Conservation (phyloP, 2,888 invertebrate species). For the Epistrophella euchroma region DNA sequence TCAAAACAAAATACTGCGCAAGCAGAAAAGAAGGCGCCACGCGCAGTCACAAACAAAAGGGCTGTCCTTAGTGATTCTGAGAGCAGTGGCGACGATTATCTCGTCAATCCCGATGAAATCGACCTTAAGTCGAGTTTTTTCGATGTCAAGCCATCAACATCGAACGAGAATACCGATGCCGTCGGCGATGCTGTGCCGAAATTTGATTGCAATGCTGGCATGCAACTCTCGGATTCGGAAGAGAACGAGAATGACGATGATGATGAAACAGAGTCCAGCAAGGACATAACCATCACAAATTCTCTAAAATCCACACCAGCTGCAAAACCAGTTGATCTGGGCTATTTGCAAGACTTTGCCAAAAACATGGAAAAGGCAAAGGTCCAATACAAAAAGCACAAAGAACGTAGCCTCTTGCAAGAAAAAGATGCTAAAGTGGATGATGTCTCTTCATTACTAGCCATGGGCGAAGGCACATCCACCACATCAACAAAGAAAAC, state of each 20-base stretch:
- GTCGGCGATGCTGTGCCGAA: constrained; percentile 76
- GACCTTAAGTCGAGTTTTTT: constrained; percentile 86
- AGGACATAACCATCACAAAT: constrained; percentile 64
- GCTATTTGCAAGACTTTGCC: constrained; percentile 86
- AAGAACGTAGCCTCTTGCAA: constrained; percentile 79
- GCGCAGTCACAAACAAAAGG: constrained; percentile 11
- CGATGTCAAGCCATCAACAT: constrained; percentile 77
- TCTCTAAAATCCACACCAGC: neutral
- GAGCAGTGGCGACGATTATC: constrained; percentile 85
- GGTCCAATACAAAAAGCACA: constrained; percentile 85
- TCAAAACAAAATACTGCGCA: constrained; percentile 39
- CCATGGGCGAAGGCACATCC: constrained; percentile 86
- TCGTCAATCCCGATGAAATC: constrained; percentile 85
- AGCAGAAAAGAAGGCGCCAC: constrained; percentile 2
- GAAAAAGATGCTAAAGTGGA: constrained; percentile 79
- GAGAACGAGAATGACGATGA: constrained; percentile 79
- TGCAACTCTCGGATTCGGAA: constrained; percentile 80
- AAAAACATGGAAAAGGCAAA: constrained; percentile 86
- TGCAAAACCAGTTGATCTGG: constrained; percentile 84
- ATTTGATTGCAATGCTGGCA: constrained; percentile 83
- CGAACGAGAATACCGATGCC: constrained; percentile 73
- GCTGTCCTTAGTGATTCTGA: constrained; percentile 71
- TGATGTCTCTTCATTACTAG: constrained; percentile 87
- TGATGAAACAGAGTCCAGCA: constrained; percentile 73
- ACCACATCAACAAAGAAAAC: constrained; percentile 77